Base-by-base conservation (phyloP, 2,797 vertebrate species). In the Huso huso region DNA sequence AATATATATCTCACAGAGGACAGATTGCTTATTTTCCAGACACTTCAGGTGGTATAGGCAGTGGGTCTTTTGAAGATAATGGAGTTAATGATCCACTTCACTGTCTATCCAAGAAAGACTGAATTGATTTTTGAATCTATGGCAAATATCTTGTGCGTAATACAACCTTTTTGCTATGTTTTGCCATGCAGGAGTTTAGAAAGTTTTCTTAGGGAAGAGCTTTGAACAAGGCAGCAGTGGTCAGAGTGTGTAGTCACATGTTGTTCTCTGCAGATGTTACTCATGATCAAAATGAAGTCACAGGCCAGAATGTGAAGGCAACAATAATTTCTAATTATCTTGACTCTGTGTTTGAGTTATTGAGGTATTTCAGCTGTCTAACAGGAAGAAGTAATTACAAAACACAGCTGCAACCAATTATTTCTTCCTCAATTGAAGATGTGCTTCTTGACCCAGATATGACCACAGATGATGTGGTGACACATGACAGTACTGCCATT, bases 251-350 rank as follows among this genome's bases (percentile, higher is more conserved):
- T 37, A 4, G 6, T 48, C 48, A 50, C 13, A 49, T 60, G 12
- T 71, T 67, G 37, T 61, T 64, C 75, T 50, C 59, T 75, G 59
- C 61, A 71, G 61, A 64, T 73, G 52, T 73, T 63, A 8, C 64
- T 72, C 68, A 15, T 51, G 15, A 71, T 62, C 57, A 66, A 69
- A 71, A 61, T 73, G 51, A 74, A 10, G 53, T 75, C 65, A 68
- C 50, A 0, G 0, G 8, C 12, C 1, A 53, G 58, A 52, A 10
- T 50, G 67, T 62, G 37, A 75, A 74, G 66, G 12, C 69, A 76
- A 8, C 62, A 61, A 67, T 76, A 48, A 62, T 78, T 64, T 37
- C 2, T 3, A 37, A 37, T 37, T 71, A 11, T 71, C 58, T 76
- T 62, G 57, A 73, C 23, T 69, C 62, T 37, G 23, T 65, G 51